phyloP scores from a whole-genome alignment of 2,888 invertebrate species.

The Polia nebulosa region DNA sequence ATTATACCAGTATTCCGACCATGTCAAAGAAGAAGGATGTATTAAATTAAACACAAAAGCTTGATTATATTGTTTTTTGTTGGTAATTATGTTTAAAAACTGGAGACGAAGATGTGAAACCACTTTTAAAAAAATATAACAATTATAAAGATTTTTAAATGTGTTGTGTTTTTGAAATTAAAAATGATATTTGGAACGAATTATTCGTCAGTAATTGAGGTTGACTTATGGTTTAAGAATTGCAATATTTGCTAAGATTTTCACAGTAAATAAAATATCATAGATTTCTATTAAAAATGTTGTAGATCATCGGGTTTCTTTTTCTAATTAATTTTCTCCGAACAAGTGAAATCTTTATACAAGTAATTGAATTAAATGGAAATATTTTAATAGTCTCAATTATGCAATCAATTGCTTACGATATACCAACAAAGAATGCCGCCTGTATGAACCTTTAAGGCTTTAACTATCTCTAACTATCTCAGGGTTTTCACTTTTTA shows the following conservation, averaged over 20 bases:
- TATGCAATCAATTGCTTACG: conserved; percentile 24
- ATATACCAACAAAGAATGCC: conserved; percentile 41
- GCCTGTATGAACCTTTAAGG: conserved; percentile 18
- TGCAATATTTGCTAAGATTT: no score
- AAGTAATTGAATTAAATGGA: conserved; percentile 29
- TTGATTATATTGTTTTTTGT: conserved; percentile 30
- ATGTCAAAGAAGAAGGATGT: conserved; percentile 18
- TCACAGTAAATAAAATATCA: no score
- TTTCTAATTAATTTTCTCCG: conserved; percentile 1
- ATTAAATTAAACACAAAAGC: conserved; percentile 30
- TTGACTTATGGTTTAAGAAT: not conserved
- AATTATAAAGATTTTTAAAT: conserved; percentile 3
- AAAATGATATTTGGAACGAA: not conserved
- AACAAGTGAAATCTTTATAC: conserved; percentile 14
- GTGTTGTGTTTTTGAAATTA: not conserved
- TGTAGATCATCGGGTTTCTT: not conserved
- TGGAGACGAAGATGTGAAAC: conserved; percentile 43
- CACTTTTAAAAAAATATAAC: conserved; percentile 18
- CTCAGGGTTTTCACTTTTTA: conserved; percentile 28
- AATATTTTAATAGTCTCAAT: conserved; percentile 23
- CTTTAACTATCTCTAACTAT: not conserved
- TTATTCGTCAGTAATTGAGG: not conserved
- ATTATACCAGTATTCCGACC: conserved; percentile 49
- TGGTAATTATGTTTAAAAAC: conserved; percentile 32
- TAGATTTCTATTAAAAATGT: not conserved